A percentile compares a stretch with the other conserved stretches of the same genome.
These are phyloP conservation scores for Bombus affinis DNA, from an alignment of 1,140 invertebrate genomes.

Conservation along the genomic window DNA sequence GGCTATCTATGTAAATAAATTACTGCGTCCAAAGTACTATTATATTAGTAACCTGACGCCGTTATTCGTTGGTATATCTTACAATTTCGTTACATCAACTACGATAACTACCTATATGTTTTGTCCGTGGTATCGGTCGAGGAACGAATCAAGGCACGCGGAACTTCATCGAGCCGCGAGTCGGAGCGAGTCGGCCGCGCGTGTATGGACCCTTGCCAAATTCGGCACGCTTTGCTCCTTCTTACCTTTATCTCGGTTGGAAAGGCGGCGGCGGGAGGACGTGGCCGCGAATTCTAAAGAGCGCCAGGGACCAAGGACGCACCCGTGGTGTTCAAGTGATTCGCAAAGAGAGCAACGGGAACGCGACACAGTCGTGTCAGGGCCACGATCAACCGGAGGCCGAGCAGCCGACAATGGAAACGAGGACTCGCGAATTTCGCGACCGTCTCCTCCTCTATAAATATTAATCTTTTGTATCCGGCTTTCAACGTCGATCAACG, in stretches of 20 bases:
- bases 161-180: constrained; percentile 21
- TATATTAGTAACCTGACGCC: not conserved
- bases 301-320: constrained; percentile 72
- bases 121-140: not conserved
- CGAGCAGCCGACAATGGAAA: constrained; percentile 27
- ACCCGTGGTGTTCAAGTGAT: constrained; percentile 58
- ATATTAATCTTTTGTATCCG: not conserved
- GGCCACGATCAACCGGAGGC: constrained; percentile 45
- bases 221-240: constrained; percentile 56
- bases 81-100: not conserved
- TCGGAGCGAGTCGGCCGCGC: constrained; percentile 59
- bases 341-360: constrained; percentile 68
- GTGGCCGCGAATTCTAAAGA: constrained; percentile 66
- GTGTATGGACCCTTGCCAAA: constrained; percentile 73
- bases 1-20: not conserved
- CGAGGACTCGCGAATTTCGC: constrained; percentile 7
- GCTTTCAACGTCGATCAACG: not conserved
- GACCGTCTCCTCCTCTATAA: not conserved
- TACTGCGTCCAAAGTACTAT: not conserved
- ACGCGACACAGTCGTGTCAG: constrained; percentile 51
- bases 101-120: not conserved
- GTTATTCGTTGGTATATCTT: not conserved
- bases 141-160: constrained; percentile 24
- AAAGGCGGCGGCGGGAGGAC: constrained; percentile 44
- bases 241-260: constrained; percentile 53